Evolutionary conservation across 2,113 vertebrate species (phyloP), one percentile per base, ranked within the genome.

Genomic region (Cranoglanis bouderius): DNA sequence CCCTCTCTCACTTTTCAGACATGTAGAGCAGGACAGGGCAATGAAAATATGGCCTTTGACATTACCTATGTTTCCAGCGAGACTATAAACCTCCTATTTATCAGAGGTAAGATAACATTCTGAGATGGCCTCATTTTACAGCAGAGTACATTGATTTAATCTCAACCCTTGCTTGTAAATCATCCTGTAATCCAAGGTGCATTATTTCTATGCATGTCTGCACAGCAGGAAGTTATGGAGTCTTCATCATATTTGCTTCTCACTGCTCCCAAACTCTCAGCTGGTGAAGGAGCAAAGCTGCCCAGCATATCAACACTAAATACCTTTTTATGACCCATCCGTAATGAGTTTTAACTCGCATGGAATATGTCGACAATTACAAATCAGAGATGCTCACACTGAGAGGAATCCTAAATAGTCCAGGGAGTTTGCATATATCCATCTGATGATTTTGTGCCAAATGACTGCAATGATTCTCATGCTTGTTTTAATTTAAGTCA

Each of bases 121-220:
- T 29, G 49, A 63, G 29, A 89, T 92, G 90, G 90, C 89, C 91
- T 92, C 92, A 91, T 93, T 94, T 93, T 93, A 92, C 87, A 84
- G 35, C 84, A 84, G 86, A 82, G 89, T 90, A 92, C 93, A 93
- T 93, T 86, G 92, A 94, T 93, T 94, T 93, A 92, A 93, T 94
- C 92, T 91, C 82, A 80, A 89, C 67, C 51, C 92, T 89, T 92
- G 92, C 92, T 93, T 92, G 85, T 93, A 93, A 92, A 92, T 93
- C 94, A 95, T 94, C 89, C 93, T 93, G 92, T 94, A 93, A 94
- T 94, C 94, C 94, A 91, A 90, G 35, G 59, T 89, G 84, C 90
- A 92, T 95, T 93, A 94, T 95, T 91, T 93, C 91, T 89, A 92
- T 70, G 86, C 91, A 81, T 91, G 92, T 92, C 91, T 90, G 88